Percentiles rank a stretch among this genome's conserved stretches.
Conservation (phyloP, 2,113 vertebrate species). For the Caranx ignobilis region DNA sequence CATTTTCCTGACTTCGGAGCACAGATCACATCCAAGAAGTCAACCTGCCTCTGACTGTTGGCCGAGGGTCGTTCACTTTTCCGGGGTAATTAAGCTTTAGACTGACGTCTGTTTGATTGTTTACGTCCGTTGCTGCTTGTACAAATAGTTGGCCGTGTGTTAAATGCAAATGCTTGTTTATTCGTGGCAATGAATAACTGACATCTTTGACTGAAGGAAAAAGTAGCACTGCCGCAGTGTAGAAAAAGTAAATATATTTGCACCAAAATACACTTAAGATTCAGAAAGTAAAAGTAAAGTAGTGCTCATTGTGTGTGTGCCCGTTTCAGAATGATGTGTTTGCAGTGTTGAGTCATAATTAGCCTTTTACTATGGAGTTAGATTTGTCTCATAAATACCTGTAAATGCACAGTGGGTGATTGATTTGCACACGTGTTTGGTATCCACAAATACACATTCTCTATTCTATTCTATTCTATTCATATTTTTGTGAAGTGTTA, state of each 20-base stretch:
- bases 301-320: not conserved
- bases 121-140: not conserved
- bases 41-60: constrained; percentile 15
- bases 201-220: not conserved
- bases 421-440: no score
- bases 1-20: constrained; percentile 37
- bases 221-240: not conserved
- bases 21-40: constrained; percentile 36
- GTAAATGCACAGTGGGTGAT: no score
- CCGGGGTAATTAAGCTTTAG: constrained; percentile 57
- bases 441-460: no score
- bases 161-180: not conserved
- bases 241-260: not conserved
- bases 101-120: not conserved
- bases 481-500: no score
- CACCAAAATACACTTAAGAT: not conserved
- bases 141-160: not conserved
- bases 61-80: constrained; percentile 18
- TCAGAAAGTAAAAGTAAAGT: not conserved
- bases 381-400: no score
- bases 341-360: not conserved
- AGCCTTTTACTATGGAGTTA: no score
- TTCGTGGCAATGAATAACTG: not conserved
- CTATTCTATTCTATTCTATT: no score
- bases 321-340: not conserved